Evolutionary conservation across 2,888 invertebrate genomes (phyloP).

Genomic region (Strigamia transsilvanica): DNA sequence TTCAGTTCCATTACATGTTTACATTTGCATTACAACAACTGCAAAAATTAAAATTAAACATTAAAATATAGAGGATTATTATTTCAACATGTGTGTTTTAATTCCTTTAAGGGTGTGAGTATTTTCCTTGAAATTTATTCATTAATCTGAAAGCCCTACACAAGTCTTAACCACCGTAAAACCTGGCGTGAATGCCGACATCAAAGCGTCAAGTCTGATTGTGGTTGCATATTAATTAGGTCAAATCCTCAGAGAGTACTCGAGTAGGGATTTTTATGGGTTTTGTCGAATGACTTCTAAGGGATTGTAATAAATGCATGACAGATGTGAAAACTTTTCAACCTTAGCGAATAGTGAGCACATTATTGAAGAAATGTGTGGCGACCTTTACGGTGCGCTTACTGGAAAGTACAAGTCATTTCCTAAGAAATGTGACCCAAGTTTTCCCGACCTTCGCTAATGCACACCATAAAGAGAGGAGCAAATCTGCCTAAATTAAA

Average conservation of each 20-base stretch:
- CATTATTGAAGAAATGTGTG: not conserved
- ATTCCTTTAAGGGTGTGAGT: not conserved
- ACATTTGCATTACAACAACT: not conserved
- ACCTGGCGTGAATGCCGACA: constrained; percentile 17
- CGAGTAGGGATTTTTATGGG: constrained; percentile 4
- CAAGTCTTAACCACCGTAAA: constrained; percentile 29
- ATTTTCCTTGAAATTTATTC: constrained; percentile 3
- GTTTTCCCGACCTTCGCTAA: constrained; percentile 19
- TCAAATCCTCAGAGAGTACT: not conserved
- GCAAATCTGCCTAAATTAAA: constrained; percentile 21
- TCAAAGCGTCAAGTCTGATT: constrained; percentile 45
- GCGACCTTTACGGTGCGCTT: not conserved
- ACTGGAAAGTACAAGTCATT: not conserved
- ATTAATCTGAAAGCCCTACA: constrained; percentile 23
- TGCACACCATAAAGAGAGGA: constrained; percentile 10
- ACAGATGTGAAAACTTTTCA: constrained; percentile 22
- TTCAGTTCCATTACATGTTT: not conserved
- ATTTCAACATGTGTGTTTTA: constrained; percentile 1
- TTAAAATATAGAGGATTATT: not conserved
- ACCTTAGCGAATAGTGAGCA: not conserved
- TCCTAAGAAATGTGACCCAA: not conserved
- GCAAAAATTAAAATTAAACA: not conserved
- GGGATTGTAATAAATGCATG: constrained; percentile 37
- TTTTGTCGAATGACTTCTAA: constrained; percentile 21
- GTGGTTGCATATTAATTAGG: constrained; percentile 49